Evolutionary conservation across 2,797 vertebrate genomes (phyloP), one percentile per base, ranked within the genome.

Genomic region (Onychomys torridus): DNA sequence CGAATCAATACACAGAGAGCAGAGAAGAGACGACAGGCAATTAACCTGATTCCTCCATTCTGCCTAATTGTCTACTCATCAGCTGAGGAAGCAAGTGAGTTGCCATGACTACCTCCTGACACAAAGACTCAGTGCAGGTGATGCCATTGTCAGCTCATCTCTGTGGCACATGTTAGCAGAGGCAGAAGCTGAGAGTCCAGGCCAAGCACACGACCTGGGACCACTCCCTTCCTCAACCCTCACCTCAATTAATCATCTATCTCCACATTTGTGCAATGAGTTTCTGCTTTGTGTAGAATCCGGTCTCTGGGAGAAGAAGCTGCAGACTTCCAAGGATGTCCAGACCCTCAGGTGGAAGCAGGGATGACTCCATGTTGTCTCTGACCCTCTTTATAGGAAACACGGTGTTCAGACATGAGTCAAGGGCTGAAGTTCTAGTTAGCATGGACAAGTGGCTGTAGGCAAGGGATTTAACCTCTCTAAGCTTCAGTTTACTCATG

Each of bases 41-140:
- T 98, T 98, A 98, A 97, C 93, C 96, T 88, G 96, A 98, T 97
- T 95, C 93, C 65, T 96, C 95, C 49, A 88, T 97, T 97, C 97
- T 96, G 96, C 95, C 96, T 98, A 97, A 97, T 97, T 96, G 97
- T 97, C 93, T 97, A 76, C 94, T 95, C 92, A 96, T 96, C 96
- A 95, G 75, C 91, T 96, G 83, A 93, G 93, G 89, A 96, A 95
- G 59, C 79, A 95, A 96, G 61, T 96, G 96, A 97, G 98, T 98
- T 98, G 95, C 98, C 98, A 98, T 98, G 98, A 96, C 98, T 98
- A 98, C 98, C 95, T 98, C 94, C 91, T 97, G 94, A 97, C 97
- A 97, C 40, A 23, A 91, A 97, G 94, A 61, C 40, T 92, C 85
- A 40, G 40, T 23, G 94, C 97, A 91, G 96, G 96, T 93, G 92